Percentiles rank a stretch among this genome's conserved stretches.
Evolutionary conservation across 2,113 vertebrate genomes (phyloP).

Genomic region (Campylorhamphus procurvoides): DNA sequence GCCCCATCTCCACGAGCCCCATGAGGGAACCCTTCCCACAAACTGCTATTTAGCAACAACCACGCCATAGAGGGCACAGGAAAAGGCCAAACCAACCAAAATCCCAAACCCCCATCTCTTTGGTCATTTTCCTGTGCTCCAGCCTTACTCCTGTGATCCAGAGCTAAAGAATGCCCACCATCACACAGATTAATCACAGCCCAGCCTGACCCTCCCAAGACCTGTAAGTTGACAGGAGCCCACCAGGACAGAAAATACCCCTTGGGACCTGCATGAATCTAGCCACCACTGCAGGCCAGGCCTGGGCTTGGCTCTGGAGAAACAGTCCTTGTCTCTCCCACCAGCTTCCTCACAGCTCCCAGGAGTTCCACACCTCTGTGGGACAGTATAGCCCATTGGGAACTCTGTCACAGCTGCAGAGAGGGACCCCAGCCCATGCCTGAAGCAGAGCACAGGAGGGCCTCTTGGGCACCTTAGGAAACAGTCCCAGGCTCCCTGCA

Average conservation of each 20-base stretch:
- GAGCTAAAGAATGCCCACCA: not conserved
- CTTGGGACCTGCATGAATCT: not conserved
- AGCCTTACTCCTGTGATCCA: not conserved
- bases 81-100: not conserved
- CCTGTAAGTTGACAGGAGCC: not conserved
- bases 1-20: not conserved
- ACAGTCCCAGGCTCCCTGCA: not conserved
- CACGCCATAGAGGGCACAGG: accelerated
- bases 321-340: not conserved
- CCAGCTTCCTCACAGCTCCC: accelerated
- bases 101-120: too few species aligned
- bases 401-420: accelerated
- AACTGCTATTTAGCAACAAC: not conserved
- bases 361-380: not conserved
- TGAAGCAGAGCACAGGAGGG: not conserved
- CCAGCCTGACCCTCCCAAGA: not conserved
- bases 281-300: not conserved
- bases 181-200: accelerated
- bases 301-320: not conserved
- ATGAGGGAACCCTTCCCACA: not conserved
- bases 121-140: accelerated
- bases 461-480: not conserved
- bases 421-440: not conserved
- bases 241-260: not conserved
- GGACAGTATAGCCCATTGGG: not conserved